Evolutionary conservation across 2,888 invertebrate species (phyloP).

Genomic region (Zhengitettix transpicula): DNA sequence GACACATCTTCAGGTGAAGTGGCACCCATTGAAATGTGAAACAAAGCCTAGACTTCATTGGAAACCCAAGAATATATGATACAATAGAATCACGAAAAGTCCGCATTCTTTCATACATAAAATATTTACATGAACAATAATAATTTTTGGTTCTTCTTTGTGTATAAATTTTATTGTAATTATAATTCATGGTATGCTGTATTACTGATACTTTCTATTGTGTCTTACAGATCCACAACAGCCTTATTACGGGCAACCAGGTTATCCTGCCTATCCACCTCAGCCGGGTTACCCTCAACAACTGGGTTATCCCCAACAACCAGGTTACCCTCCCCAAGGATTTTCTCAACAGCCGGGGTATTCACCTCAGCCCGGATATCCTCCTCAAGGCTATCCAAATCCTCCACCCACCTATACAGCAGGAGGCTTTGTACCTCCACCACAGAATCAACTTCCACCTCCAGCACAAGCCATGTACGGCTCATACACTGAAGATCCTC

Average conservation of each 20-base stretch:
- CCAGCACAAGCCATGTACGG: slow-evolving; percentile 21
- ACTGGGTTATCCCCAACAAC: slow-evolving; percentile 14
- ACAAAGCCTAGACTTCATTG: too few relatives aligned
- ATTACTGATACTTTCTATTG: too few relatives aligned
- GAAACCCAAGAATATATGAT: too few relatives aligned
- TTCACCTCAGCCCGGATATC: slow-evolving; percentile 12
- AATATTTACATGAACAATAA: too few relatives aligned
- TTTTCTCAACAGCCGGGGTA: slow-evolving; percentile 10
- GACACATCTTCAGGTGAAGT: too few relatives aligned
- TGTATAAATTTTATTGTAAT: too few relatives aligned
- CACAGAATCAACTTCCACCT: slow-evolving; percentile 8
- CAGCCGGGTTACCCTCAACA: slow-evolving; percentile 4
- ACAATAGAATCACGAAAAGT: too few relatives aligned
- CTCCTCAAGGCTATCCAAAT: slow-evolving; percentile 12
- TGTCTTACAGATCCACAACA: background rate
- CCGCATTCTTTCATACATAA: too few relatives aligned
- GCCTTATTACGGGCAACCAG: slow-evolving; percentile 3
- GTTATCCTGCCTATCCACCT: slow-evolving; percentile 14
- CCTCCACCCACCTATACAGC: slow-evolving; percentile 18
- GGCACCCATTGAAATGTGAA: too few relatives aligned
- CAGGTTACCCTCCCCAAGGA: slow-evolving; percentile 17
- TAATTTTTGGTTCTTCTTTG: too few relatives aligned
- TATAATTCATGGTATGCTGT: too few relatives aligned
- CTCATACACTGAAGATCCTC: slow-evolving; percentile 25
- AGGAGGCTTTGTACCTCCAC: slow-evolving; percentile 10